Conservation (phyloP, 2,797 vertebrate species). For the Strix occidentalis region DNA sequence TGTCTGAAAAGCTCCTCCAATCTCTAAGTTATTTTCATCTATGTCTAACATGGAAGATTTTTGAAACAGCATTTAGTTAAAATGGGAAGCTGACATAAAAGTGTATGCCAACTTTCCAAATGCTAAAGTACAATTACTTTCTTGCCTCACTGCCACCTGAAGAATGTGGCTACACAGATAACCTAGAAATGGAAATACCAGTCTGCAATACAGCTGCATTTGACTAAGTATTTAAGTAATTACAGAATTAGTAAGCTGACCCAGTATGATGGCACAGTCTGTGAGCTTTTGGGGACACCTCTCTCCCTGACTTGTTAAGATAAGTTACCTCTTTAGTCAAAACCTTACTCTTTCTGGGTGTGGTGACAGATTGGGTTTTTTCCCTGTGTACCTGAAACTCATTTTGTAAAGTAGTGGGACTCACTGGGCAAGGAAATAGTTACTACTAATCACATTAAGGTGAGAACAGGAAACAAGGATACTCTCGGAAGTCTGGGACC, state of each 20-base stretch:
- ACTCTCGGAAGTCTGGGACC: not conserved
- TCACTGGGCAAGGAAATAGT: not conserved
- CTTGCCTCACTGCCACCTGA: not conserved
- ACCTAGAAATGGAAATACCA: not conserved
- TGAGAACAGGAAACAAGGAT: not conserved
- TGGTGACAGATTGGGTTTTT: not conserved
- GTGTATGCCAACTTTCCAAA: not conserved
- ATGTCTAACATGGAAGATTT: not conserved
- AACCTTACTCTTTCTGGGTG: not conserved
- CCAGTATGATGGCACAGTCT: not conserved
- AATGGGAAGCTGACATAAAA: constrained; percentile 8
- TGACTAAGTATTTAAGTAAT: not conserved
- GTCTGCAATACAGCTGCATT: not conserved
- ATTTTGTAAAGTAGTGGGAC: not conserved
- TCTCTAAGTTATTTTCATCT: not conserved
- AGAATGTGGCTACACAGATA: not conserved
- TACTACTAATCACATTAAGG: not conserved
- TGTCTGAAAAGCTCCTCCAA: not conserved
- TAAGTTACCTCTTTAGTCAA: not conserved
- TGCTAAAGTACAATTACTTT: not conserved
- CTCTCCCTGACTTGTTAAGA: not conserved
- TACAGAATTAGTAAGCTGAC: not conserved
- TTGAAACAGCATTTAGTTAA: constrained; percentile 14
- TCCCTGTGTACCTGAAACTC: not conserved
- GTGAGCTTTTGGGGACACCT: not conserved